Percentiles rank a stretch among this genome's conserved stretches.
These are phyloP conservation scores for Oxytorus armatus DNA, from an alignment of 2,888 invertebrate species.

Conservation along the genomic window DNA sequence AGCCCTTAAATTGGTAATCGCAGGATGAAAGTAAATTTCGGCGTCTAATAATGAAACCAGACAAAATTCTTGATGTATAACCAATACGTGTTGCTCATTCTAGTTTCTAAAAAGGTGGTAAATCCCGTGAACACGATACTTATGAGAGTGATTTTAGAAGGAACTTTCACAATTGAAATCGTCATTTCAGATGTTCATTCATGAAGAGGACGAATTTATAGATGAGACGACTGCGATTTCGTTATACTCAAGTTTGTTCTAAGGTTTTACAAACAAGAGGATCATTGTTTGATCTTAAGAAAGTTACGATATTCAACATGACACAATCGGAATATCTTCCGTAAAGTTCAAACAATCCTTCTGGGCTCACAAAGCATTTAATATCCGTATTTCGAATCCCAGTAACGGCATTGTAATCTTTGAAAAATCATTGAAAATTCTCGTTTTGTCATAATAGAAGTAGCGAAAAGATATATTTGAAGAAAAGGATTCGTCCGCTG, in stretches of 20 bases:
- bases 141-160: not conserved
- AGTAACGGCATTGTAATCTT: not conserved
- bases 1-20: too few relatives aligned
- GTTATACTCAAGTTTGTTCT: not conserved
- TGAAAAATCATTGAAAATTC: conserved; percentile 6
- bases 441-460: not conserved
- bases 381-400: not conserved
- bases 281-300: not conserved
- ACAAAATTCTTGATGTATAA: too few relatives aligned
- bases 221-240: not conserved
- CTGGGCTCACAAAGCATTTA: not conserved
- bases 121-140: not conserved
- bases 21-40: too few relatives aligned
- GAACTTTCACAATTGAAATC: not conserved
- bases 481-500: conserved; percentile 8
- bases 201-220: not conserved
- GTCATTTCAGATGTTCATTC: not conserved
- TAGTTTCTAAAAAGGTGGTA: too few relatives aligned
- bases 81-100: too few relatives aligned
- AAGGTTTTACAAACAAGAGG: not conserved
- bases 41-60: too few relatives aligned
- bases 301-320: not conserved
- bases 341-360: not conserved
- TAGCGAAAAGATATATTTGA: not conserved
- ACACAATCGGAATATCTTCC: conserved; percentile 4